Evolutionary conservation across 2,888 invertebrate species (phyloP).

Genomic region (Heliconius hortense): DNA sequence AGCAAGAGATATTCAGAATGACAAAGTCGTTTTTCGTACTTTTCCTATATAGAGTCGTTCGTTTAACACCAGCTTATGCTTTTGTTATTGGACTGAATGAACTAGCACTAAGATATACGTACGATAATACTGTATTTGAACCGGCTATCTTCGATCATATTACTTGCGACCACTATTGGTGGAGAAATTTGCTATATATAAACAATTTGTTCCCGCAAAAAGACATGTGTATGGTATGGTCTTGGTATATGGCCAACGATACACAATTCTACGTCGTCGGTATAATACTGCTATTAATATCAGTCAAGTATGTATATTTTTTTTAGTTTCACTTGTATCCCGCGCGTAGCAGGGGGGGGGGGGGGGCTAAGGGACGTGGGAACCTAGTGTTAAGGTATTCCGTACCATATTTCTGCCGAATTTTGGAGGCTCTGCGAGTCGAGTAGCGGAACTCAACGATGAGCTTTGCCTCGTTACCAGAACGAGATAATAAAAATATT

Average conservation of each 20-base stretch:
- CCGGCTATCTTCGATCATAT: slow-evolving; percentile 86
- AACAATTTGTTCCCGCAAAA: slow-evolving; percentile 89
- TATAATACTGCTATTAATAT: slow-evolving; percentile 84
- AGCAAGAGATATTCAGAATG: slow-evolving; percentile 64
- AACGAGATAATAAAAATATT: too few species aligned
- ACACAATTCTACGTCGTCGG: slow-evolving; percentile 89
- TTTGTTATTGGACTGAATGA: slow-evolving; percentile 89
- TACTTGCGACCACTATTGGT: slow-evolving; percentile 90
- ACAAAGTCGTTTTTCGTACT: slow-evolving; percentile 76
- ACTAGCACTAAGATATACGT: slow-evolving; percentile 86
- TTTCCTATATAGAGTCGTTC: slow-evolving; percentile 82
- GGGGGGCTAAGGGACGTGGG: too few species aligned
- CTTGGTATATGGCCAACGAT: slow-evolving; percentile 92
- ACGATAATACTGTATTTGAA: slow-evolving; percentile 88
- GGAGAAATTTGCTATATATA: slow-evolving; percentile 91
- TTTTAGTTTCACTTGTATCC: too few species aligned
- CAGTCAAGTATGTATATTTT: slow-evolving; percentile 83
- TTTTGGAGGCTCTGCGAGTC: too few species aligned
- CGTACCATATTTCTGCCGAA: too few species aligned
- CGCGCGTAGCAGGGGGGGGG: too few species aligned
- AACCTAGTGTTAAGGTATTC: too few species aligned
- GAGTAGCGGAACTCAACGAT: too few species aligned
- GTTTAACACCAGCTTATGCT: slow-evolving; percentile 91
- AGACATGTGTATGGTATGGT: slow-evolving; percentile 92
- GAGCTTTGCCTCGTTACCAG: too few species aligned